Evolutionary conservation across 2,113 vertebrate species (phyloP).

Genomic region (Peromyscus polionotus): DNA sequence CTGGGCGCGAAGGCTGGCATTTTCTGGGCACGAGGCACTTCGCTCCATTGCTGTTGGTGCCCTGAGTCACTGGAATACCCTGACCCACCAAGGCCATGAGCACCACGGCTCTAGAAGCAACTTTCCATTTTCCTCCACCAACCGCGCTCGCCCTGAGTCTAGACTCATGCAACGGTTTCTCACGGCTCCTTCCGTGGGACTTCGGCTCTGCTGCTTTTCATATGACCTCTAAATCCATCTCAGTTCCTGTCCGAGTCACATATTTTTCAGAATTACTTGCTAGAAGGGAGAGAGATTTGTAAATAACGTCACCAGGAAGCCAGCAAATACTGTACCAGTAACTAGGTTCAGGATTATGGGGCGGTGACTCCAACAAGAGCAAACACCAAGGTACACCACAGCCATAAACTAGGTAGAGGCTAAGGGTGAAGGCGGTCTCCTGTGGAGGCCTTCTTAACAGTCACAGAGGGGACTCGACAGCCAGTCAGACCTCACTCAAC

Average conservation of each 20-base stretch:
- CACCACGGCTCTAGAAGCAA: background rate
- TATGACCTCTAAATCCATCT: background rate
- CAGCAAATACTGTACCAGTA: background rate
- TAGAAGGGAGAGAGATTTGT: background rate
- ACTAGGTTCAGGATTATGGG: background rate
- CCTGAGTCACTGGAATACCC: background rate
- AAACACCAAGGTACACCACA: background rate
- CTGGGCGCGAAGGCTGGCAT: background rate
- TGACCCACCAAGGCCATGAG: background rate
- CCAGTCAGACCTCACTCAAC: background rate
- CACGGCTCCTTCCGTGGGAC: background rate
- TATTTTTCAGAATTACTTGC: slow-evolving; percentile 15
- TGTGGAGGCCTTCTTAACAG: background rate
- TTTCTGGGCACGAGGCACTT: background rate
- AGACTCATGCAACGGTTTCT: background rate
- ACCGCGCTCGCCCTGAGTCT: background rate
- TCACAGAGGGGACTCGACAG: background rate
- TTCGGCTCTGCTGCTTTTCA: background rate
- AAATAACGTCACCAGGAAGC: slow-evolving; percentile 5
- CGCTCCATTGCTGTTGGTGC: background rate
- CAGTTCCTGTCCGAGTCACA: slow-evolving; percentile 27
- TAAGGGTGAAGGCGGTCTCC: background rate
- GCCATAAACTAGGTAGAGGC: background rate
- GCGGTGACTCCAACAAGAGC: slow-evolving; percentile 8
- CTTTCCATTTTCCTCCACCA: background rate